Evolutionary conservation across 2,113 vertebrate genomes (phyloP), one percentile per base, ranked within the genome.

Genomic region (Podarcis cretensis): DNA sequence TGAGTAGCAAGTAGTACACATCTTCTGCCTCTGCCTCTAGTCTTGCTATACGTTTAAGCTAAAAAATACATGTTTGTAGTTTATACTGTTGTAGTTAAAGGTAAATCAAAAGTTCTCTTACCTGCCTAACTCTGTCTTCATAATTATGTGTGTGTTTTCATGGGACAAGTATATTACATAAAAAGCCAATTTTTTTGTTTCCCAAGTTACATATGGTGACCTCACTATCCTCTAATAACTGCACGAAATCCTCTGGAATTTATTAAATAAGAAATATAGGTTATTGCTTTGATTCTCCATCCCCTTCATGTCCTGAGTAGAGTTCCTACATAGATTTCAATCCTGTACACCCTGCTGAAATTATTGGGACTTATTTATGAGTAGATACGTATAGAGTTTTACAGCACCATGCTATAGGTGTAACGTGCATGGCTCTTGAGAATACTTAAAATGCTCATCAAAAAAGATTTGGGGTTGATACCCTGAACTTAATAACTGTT

Each of bases 121-220:
- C 66, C 1, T 81, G 48, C 63, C 0, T 0, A 1, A 54, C 3
- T 88, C 85, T 90, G 0, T 0, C 25, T 83, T 82, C 16, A 81
- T 59, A 74, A 13, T 87, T 91, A 4, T 65, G 8, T 73, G 8
- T n/a, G 6, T 54, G 20, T 57, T 90, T 89, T 82, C 89, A 85
- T 30, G 87, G 35, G 91, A 71, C 0, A 23, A 86, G 63, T 7
- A 48, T 40, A 25, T 43, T 68, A 18, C 59, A 63, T 63, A 63
- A 63, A 18, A 18, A 63, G 16, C 59, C 59, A 0, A 20, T 5
- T 63, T 63, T 20, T 63, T 63, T 63, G 16, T 63, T 63, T 63
- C 59, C 59, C 20, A 13, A 63, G 59, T 63, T 63, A 20, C 59
- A 20, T 20, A 63, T 63, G 59, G 14, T 63, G 16, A 63, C 59